Conservation (phyloP, 2,888 invertebrate genomes). For the Sarcophaga carnaria region DNA sequence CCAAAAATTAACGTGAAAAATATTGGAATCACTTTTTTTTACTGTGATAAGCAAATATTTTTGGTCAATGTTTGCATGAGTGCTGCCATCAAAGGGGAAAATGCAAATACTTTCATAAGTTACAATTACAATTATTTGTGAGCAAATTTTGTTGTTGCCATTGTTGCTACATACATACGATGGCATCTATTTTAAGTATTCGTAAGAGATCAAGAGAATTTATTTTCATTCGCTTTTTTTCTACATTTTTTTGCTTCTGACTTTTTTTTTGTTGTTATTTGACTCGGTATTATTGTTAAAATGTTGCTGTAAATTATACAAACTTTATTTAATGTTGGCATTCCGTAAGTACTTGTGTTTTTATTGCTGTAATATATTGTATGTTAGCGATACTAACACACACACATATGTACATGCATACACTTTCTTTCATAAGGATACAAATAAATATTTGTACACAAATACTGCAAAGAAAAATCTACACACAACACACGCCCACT, state of each 20-base stretch:
- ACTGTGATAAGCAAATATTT: no score
- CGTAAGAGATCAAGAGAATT: constrained; percentile 65
- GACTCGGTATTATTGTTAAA: constrained; percentile 55
- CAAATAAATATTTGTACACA: constrained; percentile 23
- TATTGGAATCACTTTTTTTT: no score
- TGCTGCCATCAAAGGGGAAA: neutral
- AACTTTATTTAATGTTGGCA: constrained; percentile 69
- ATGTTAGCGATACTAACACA: constrained; percentile 38
- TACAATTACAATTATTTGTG: neutral
- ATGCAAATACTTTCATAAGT: neutral
- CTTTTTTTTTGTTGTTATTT: neutral
- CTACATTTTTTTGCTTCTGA: neutral
- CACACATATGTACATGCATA: neutral
- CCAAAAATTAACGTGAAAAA: no score
- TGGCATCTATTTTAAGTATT: constrained; percentile 32
- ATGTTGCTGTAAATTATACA: constrained; percentile 68
- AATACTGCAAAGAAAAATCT: neutral
- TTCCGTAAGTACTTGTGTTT: constrained; percentile 50
- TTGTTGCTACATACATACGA: neutral
- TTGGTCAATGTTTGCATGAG: no score
- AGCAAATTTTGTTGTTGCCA: neutral
- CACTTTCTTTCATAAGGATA: neutral
- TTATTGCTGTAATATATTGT: constrained; percentile 7
- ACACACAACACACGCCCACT: constrained; percentile 6
- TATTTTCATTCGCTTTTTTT: constrained; percentile 10